Conservation (phyloP, 2,797 vertebrate genomes). For the Myotis pilosus region DNA sequence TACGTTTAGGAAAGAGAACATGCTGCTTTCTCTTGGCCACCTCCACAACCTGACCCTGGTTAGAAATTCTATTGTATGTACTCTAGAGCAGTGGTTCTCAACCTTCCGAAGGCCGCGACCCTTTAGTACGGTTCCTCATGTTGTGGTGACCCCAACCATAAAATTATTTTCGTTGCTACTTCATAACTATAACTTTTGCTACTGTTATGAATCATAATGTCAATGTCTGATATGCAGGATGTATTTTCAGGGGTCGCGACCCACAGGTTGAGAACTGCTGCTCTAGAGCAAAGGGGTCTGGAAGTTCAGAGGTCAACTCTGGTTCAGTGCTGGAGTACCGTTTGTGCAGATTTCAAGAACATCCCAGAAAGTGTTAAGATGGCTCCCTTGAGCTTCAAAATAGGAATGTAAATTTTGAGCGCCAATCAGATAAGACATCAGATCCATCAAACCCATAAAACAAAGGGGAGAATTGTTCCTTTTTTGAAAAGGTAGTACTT, state of each 20-base stretch:
- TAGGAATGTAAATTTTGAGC: conserved; percentile 38
- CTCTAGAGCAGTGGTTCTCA: too few relatives aligned
- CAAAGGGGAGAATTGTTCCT: background rate
- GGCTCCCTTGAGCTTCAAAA: conserved; percentile 52
- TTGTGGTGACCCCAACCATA: too few relatives aligned
- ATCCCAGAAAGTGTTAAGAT: conserved; percentile 28
- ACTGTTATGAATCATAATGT: too few relatives aligned
- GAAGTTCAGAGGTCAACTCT: conserved; percentile 1
- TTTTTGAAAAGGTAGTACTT: conserved; percentile 22
- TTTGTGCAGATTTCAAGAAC: conserved; percentile 50
- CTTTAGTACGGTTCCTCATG: too few relatives aligned
- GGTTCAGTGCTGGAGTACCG: conserved; percentile 10
- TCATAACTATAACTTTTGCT: too few relatives aligned
- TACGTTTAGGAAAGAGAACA: conserved; percentile 24
- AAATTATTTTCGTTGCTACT: too few relatives aligned
- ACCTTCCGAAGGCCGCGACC: too few relatives aligned
- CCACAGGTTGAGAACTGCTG: too few relatives aligned
- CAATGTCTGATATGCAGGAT: too few relatives aligned
- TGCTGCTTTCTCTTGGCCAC: background rate
- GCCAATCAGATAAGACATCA: conserved; percentile 44
- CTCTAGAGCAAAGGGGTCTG: conserved; percentile 33
- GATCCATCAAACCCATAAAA: conserved; percentile 41
- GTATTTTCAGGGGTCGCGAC: too few relatives aligned
- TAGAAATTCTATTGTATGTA: background rate
- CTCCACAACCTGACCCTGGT: conserved; percentile 13